A percentile compares a stretch with the other conserved stretches of the same genome.
Evolutionary conservation across 2,113 vertebrate genomes (phyloP).

Genomic region (Cyphomyrus discorhynchus): DNA sequence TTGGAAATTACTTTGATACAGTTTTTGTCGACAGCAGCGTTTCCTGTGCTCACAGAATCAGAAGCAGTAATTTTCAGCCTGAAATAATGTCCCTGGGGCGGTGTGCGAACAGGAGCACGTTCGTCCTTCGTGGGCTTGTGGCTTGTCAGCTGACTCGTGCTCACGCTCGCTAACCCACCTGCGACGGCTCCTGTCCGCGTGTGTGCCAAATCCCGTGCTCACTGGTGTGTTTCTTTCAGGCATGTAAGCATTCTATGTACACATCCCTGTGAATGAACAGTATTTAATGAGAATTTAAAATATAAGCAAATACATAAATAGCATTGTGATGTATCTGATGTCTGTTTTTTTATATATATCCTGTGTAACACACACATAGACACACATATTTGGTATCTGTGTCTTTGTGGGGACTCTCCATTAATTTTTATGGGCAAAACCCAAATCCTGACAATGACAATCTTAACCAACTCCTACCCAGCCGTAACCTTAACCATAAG

Average conservation of each 20-base stretch:
- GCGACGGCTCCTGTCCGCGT: not conserved
- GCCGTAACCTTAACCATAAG: not conserved
- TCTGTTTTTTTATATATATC: not conserved
- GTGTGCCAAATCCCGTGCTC: not conserved
- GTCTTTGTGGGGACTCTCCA: not conserved
- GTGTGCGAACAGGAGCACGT: not conserved
- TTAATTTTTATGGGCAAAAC: not conserved
- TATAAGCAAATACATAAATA: not conserved
- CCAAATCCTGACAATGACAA: not conserved
- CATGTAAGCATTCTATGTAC: not conserved
- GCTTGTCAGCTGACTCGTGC: not conserved
- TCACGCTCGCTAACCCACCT: not conserved
- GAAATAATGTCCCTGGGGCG: not conserved
- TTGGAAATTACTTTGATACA: not conserved
- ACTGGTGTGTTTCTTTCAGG: not conserved
- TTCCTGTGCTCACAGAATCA: not conserved
- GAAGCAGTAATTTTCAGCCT: not conserved
- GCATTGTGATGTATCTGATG: not conserved
- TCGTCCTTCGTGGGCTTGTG: not conserved
- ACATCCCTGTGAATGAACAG: not conserved
- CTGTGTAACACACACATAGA: not conserved
- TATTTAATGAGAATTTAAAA: not conserved
- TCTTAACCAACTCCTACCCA: no score
- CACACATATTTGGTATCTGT: not conserved
- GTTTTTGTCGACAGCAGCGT: constrained; percentile 7